These are phyloP conservation scores for Noctua janthe DNA, from an alignment of 2,888 invertebrate genomes.

Conservation along the genomic window DNA sequence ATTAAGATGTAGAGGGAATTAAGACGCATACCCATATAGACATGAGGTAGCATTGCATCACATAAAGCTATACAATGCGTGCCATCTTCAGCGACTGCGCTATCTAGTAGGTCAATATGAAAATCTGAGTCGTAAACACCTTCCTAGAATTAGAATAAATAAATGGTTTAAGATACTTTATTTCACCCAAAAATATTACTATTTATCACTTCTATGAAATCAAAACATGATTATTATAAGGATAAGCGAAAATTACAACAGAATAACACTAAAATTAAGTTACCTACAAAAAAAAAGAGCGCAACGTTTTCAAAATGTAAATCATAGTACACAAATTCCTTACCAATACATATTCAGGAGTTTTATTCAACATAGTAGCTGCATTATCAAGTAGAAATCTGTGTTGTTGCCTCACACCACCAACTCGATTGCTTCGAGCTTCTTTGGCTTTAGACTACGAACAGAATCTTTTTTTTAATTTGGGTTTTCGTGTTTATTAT, in stretches of 20 bases:
- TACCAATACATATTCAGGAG: constrained; percentile 90
- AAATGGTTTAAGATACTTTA: background rate
- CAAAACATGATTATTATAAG: background rate
- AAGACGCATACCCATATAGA: constrained; percentile 90
- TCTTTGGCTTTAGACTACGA: constrained; percentile 92
- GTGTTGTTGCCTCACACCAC: constrained; percentile 87
- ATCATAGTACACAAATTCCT: constrained; percentile 48
- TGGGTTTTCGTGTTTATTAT: constrained; percentile 18
- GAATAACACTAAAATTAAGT: background rate
- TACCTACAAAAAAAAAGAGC: background rate
- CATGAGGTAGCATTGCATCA: constrained; percentile 92
- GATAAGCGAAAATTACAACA: background rate
- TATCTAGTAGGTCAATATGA: constrained; percentile 91
- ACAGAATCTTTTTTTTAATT: constrained; percentile 52
- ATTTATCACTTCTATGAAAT: background rate
- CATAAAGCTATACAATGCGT: constrained; percentile 91
- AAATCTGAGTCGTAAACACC: constrained; percentile 93
- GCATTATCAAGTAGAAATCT: constrained; percentile 93
- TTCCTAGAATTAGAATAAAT: constrained; percentile 83
- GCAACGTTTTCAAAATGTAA: background rate
- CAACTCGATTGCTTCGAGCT: constrained; percentile 88
- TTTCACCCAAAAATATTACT: background rate
- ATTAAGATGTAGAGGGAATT: background rate
- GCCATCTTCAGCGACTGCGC: constrained; percentile 91
- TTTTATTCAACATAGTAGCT: constrained; percentile 89